These are phyloP conservation scores for Stomatorhinus ivindoensis DNA, from an alignment of 2,113 vertebrate genomes.

Conservation along the genomic window DNA sequence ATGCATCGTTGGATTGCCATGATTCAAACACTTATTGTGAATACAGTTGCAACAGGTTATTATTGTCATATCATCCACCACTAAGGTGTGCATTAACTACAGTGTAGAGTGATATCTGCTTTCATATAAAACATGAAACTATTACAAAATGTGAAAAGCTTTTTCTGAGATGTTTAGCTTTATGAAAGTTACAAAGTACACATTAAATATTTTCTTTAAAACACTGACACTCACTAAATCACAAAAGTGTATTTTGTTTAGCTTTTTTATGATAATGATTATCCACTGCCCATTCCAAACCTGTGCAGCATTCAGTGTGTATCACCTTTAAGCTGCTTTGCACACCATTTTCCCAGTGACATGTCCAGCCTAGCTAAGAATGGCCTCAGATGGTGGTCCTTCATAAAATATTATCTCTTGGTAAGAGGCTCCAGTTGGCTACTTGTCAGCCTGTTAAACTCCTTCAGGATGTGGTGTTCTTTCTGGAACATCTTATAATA, in stretches of 20 bases:
- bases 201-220: neutral
- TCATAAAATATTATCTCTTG: constrained; percentile 40
- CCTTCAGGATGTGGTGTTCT: constrained; percentile 69
- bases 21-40: neutral
- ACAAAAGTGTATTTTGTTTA: neutral
- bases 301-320: neutral
- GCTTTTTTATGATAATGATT: neutral
- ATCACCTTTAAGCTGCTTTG: neutral
- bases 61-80: neutral
- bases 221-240: neutral
- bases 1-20: neutral
- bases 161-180: neutral
- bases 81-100: neutral
- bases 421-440: constrained; percentile 65
- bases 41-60: neutral
- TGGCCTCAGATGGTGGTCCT: neutral
- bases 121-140: neutral
- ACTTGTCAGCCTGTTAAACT: constrained; percentile 65
- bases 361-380: neutral
- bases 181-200: neutral
- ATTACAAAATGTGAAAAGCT: neutral
- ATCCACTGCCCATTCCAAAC: neutral
- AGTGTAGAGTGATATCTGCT: neutral
- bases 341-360: neutral
- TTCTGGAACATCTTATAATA: constrained; percentile 73